A percentile compares a stretch with the other conserved stretches of the same genome.
These are phyloP conservation scores for Bucorvus abyssinicus DNA, from an alignment of 2,797 vertebrate genomes.

Conservation along the genomic window DNA sequence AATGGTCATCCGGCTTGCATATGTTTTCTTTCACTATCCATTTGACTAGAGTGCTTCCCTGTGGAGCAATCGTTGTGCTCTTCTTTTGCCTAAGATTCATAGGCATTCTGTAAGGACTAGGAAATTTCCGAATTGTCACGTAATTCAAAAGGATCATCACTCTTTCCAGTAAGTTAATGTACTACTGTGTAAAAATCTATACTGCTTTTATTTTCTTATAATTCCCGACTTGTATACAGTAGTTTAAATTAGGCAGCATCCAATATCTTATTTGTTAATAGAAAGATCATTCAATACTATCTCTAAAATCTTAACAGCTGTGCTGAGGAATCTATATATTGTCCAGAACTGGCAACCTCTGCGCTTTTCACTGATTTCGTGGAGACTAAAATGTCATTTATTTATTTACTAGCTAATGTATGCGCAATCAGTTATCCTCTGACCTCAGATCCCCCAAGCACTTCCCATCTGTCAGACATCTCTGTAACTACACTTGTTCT, in stretches of 20 bases:
- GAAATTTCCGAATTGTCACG: background rate
- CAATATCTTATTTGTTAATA: background rate
- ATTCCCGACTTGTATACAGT: background rate
- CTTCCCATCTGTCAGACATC: slow-evolving; percentile 54
- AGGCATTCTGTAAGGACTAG: background rate
- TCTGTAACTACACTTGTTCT: slow-evolving; percentile 31
- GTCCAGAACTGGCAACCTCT: background rate
- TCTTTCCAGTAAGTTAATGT: background rate
- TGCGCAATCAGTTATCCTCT: slow-evolving; percentile 46
- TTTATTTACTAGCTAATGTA: slow-evolving; percentile 36
- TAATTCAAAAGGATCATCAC: background rate
- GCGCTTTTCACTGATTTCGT: background rate
- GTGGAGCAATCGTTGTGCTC: accelerated
- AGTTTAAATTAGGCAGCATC: background rate
- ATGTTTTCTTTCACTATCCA: background rate
- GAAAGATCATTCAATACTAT: background rate
- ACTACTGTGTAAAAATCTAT: background rate
- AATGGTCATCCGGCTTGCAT: background rate
- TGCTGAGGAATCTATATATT: background rate
- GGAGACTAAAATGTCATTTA: background rate
- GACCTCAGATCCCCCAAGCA: background rate
- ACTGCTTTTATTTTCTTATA: background rate
- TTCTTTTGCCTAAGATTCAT: background rate
- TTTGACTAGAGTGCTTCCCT: background rate
- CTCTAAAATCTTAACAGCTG: background rate